Evolutionary conservation across 2,797 vertebrate species (phyloP).

Genomic region (Gallirallus australis): DNA sequence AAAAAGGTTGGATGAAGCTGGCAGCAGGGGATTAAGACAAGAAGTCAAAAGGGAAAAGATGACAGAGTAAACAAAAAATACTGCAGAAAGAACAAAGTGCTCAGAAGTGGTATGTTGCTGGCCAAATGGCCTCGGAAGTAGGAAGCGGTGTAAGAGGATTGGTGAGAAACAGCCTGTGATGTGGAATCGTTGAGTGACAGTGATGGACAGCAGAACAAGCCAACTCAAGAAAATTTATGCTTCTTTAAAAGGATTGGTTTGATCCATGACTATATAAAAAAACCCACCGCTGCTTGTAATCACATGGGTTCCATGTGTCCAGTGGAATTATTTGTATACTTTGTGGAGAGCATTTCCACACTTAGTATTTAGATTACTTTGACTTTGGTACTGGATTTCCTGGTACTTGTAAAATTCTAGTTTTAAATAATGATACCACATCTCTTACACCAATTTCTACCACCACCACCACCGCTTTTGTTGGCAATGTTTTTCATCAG

Average conservation of each 20-base stretch:
- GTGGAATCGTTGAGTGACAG: background rate
- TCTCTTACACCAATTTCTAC: background rate
- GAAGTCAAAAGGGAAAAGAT: background rate
- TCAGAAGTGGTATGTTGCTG: background rate
- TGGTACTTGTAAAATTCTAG: background rate
- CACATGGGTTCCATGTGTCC: background rate
- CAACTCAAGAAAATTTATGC: background rate
- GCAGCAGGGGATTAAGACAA: background rate
- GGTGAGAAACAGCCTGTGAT: background rate
- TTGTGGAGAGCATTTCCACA: background rate
- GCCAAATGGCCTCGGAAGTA: background rate
- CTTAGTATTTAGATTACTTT: background rate
- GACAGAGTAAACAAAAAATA: background rate
- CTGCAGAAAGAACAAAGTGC: background rate
- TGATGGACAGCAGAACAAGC: background rate
- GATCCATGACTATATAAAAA: background rate
- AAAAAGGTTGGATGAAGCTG: background rate
- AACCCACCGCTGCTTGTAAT: background rate
- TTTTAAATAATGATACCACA: background rate
- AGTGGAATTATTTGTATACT: background rate
- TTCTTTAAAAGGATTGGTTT: slow-evolving; percentile 5
- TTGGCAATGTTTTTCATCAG: slow-evolving; percentile 4
- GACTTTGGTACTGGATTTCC: background rate
- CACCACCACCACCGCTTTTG: background rate
- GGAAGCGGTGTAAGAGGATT: background rate